Evolutionary conservation across 2,113 vertebrate genomes (phyloP), one percentile per base, ranked within the genome.

Genomic region (Podarcis cretensis): DNA sequence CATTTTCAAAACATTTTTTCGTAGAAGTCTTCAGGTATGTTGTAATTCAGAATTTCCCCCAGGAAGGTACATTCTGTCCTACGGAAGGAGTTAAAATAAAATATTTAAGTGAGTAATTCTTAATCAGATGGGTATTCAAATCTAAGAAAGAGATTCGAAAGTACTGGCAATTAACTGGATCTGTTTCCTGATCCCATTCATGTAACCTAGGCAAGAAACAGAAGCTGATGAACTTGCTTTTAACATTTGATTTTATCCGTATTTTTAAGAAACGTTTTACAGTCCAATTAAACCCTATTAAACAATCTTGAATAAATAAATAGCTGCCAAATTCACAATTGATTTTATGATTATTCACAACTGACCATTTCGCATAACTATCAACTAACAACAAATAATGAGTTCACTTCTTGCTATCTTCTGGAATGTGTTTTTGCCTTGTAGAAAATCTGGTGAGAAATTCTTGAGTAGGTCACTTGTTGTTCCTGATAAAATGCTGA

Each of bases 31-130:
- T 48, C 2, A 76, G 86, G 12, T 88, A 37, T 0, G 0, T 63
- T 79, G 82, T 27, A 80, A 30, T 75, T 87, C 84, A 87, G 30
- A 59, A 86, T 65, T 90, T 30, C 74, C 78, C 7, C 9, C 12
- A 54, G 83, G 69, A 9, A 87, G 3, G 74, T 90, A 9, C 84
- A 79, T 85, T 77, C 81, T 90, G 27, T 85, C 93, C 16, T 87
- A 74, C 37, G 69, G 85, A 68, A 76, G 92, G 35, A 83, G 30
- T 54, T 54, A 81, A 76, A 59, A 71, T 43, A n/a, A 75, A 76
- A 68, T 54, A 37, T 80, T 68, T 89, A 54, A 73, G 6, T 80
- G 13, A 92, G 23, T 89, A 84, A 81, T 91, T 91, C 18, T 89
- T 79, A 88, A 75, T 93, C 57, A 78, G n/a, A 78, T 0, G 0